Base-by-base conservation (phyloP, 2,113 vertebrate genomes). In the Lepus europaeus region DNA sequence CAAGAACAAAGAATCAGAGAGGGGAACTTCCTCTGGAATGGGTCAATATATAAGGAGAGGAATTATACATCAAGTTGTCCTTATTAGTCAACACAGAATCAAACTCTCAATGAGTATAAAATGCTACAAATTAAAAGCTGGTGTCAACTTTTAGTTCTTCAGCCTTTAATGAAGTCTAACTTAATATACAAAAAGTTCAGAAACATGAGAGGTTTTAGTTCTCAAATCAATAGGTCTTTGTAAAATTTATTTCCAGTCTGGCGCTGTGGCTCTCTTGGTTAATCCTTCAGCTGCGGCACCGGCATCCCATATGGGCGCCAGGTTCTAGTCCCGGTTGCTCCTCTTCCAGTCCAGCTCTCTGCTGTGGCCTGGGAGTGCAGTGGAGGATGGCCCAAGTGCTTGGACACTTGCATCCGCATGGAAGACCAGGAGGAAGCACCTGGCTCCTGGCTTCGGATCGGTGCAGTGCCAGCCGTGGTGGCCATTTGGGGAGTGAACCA, bases 181-280 rank as follows among this genome's bases (percentile, higher is more conserved):
- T 92, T 8, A 87, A 73, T 93, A 79, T 56, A 11, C 66, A 13
- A 74, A 82, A 84, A 86, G 33, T 81, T 95, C 61, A 92, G 61
- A 91, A 88, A 79, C 22, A 83, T 82, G 16, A 45, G 16, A 36
- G 29, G 45, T 76, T 87, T 86, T 78, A 10, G 51, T 72, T 20
- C 63, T 72, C 27, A 61, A 83, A 70, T 93, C 66, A 51, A 66
- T 16, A 94, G 51, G 49, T 88, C 49, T 84, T 92, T 85, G 25
- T 51, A 82, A 81, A 95, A 73, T 79, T 19, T 51, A 51, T 81
- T 31, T 86, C 59, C 45, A 8, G 45, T 7, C 45, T 7, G 6
- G 45, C 45, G 7, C 45, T 45, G 45, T 45, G 45, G 45, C 45
- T 45, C 45, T 7, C 45, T 45, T 45, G 45, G 45, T 45, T 45